Conservation (phyloP, 2,113 vertebrate species). For the Hirundichthys speculiger region DNA sequence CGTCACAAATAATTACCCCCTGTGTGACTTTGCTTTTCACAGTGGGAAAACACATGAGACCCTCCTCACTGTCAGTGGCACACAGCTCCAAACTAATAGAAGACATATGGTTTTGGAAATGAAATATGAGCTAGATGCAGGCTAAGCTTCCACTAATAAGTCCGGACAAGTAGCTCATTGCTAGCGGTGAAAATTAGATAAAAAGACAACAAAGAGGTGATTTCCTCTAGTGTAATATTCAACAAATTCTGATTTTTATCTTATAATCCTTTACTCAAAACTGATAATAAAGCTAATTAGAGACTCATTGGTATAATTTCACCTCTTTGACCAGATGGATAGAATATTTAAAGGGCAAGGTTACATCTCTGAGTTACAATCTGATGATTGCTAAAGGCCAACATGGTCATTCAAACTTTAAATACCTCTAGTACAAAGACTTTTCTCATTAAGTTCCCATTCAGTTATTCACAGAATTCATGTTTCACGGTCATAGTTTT, state of each 20-base stretch:
- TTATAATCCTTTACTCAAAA: constrained; percentile 76
- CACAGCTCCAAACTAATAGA: constrained; percentile 27
- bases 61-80: constrained; percentile 73
- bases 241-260: constrained; percentile 59
- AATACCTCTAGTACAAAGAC: constrained; percentile 42
- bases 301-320: constrained; percentile 56
- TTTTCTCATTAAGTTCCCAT: constrained; percentile 37
- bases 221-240: constrained; percentile 65
- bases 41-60: constrained; percentile 81
- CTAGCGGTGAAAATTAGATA: constrained; percentile 40
- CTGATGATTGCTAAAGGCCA: constrained; percentile 63
- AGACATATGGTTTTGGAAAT: constrained; percentile 30
- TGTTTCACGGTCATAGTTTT: constrained; percentile 53
- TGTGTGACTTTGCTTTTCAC: constrained; percentile 83
- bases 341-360: constrained; percentile 66
- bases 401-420: constrained; percentile 54
- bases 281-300: constrained; percentile 78
- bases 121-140: constrained; percentile 8
- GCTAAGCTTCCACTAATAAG: constrained; percentile 20
- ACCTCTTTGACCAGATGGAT: constrained; percentile 64
- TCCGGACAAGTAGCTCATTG: constrained; percentile 25
- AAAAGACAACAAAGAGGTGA: constrained; percentile 12
- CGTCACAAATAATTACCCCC: constrained; percentile 92
- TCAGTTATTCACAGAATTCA: constrained; percentile 45
- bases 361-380: constrained; percentile 64